Evolutionary conservation across 1,140 invertebrate species (phyloP).

Genomic region (Drosophila subpulchrella): DNA sequence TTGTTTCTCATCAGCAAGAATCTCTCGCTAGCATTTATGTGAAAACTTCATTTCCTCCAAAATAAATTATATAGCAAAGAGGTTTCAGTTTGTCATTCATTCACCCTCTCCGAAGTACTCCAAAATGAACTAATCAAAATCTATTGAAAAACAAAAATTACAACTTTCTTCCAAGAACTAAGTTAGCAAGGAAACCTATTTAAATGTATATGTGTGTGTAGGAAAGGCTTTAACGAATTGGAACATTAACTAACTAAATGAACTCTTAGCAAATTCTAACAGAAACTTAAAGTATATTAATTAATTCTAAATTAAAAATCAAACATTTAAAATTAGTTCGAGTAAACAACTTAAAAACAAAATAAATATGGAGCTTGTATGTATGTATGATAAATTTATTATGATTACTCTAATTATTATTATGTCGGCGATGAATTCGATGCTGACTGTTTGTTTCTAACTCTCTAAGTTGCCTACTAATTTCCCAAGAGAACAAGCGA

Average conservation of each 20-base stretch:
- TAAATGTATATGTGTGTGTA: constrained; percentile 76
- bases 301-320: constrained; percentile 78
- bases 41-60: constrained; percentile 10
- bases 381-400: constrained; percentile 77
- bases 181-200: constrained; percentile 65
- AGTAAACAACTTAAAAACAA: constrained; percentile 45
- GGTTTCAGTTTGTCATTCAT: constrained; percentile 65
- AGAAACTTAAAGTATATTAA: constrained; percentile 78
- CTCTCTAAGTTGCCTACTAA: constrained; percentile 54
- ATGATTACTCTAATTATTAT: constrained; percentile 63
- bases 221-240: constrained; percentile 65
- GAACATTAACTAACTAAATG: constrained; percentile 54
- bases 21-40: constrained; percentile 9
- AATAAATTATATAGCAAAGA: constrained; percentile 21
- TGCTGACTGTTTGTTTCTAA: constrained; percentile 62
- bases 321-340: constrained; percentile 77
- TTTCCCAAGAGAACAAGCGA: constrained; percentile 45
- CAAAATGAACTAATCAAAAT: constrained; percentile 69
- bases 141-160: constrained; percentile 50
- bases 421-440: constrained; percentile 34
- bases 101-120: constrained; percentile 24
- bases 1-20: constrained; percentile 32
- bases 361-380: constrained; percentile 75
- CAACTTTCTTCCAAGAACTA: constrained; percentile 79
- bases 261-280: constrained; percentile 79